phyloP scores from a whole-genome alignment of 2,888 invertebrate genomes.

The Sinohyriopsis cumingii region DNA sequence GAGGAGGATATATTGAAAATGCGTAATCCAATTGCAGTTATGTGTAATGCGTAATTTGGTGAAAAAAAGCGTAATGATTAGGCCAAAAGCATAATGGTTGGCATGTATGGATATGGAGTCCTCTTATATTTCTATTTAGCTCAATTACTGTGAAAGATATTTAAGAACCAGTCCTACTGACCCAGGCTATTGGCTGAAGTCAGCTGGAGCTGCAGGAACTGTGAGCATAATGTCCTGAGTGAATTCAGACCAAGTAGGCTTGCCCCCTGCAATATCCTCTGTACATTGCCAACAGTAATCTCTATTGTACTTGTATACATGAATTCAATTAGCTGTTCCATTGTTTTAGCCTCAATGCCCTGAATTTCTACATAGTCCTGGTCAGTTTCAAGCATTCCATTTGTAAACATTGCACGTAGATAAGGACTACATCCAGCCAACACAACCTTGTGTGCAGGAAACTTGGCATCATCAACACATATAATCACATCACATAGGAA shows the following conservation, averaged over 20 bases:
- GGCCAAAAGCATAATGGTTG: too few relatives aligned
- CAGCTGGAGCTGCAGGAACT: constrained; percentile 66
- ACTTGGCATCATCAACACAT: constrained; percentile 59
- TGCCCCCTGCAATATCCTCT: constrained; percentile 66
- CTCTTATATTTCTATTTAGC: too few relatives aligned
- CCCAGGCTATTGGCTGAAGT: constrained; percentile 68
- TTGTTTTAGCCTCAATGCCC: constrained; percentile 63
- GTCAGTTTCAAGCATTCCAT: constrained; percentile 67
- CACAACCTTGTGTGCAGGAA: constrained; percentile 66
- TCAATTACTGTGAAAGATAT: too few relatives aligned
- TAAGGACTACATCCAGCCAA: constrained; percentile 69
- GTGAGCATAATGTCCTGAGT: constrained; percentile 61
- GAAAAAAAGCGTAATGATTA: too few relatives aligned
- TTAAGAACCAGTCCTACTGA: constrained; percentile 25
- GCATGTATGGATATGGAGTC: too few relatives aligned
- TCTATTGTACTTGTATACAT: constrained; percentile 68
- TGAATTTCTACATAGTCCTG: constrained; percentile 61
- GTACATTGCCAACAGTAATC: constrained; percentile 66
- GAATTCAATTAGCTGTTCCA: constrained; percentile 66
- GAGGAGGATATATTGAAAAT: too few relatives aligned
- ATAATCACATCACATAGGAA: constrained; percentile 66
- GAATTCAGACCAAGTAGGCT: constrained; percentile 62
- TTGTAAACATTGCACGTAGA: constrained; percentile 69
- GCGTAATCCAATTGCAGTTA: too few relatives aligned
- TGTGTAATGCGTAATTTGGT: too few relatives aligned